Percentiles rank a stretch among this genome's conserved stretches.
phyloP scores from a whole-genome alignment of 2,888 invertebrate genomes.

The Drosophila nigricruria region DNA sequence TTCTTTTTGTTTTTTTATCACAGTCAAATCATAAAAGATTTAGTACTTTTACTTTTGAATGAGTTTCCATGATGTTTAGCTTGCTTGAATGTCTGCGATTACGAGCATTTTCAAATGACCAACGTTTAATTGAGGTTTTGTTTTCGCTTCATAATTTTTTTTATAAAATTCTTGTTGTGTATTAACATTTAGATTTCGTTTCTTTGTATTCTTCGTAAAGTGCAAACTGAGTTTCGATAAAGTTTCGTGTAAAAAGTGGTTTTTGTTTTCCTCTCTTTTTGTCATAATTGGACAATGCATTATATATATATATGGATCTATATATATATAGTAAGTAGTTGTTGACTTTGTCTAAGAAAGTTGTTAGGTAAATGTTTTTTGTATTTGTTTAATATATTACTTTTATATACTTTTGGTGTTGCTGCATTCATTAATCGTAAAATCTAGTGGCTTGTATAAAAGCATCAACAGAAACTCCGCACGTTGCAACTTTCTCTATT shows the following conservation, averaged over 20 bases:
- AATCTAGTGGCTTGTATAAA: constrained; percentile 52
- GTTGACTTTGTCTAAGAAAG: constrained; percentile 50
- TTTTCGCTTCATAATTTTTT: constrained; percentile 55
- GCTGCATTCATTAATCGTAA: constrained; percentile 34
- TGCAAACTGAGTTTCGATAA: constrained; percentile 44
- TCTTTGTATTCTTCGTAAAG: constrained; percentile 42
- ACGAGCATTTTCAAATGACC: constrained; percentile 49
- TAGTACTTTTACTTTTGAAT: constrained; percentile 82
- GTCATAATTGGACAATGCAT: constrained; percentile 31
- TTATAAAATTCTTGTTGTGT: constrained; percentile 46
- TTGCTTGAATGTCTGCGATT: constrained; percentile 65
- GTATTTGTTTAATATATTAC: constrained; percentile 14
- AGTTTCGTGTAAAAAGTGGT: constrained; percentile 19
- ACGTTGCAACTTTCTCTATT: constrained; percentile 31
- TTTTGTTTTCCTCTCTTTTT: constrained; percentile 6
- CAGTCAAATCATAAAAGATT: constrained; percentile 86
- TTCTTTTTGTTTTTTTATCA: constrained; percentile 83
- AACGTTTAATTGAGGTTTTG: constrained; percentile 42
- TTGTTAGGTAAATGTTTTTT: constrained; percentile 37
- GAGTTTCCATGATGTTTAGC: constrained; percentile 75
- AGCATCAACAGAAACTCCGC: constrained; percentile 54
- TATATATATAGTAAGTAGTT: constrained; percentile 32
- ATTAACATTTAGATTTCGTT: constrained; percentile 52
- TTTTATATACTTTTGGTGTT: constrained; percentile 17
- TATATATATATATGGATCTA: not conserved